A percentile compares a stretch with the other conserved stretches of the same genome.
These are phyloP conservation scores for Sula dactylatra DNA, from an alignment of 2,113 vertebrate species.

Conservation along the genomic window DNA sequence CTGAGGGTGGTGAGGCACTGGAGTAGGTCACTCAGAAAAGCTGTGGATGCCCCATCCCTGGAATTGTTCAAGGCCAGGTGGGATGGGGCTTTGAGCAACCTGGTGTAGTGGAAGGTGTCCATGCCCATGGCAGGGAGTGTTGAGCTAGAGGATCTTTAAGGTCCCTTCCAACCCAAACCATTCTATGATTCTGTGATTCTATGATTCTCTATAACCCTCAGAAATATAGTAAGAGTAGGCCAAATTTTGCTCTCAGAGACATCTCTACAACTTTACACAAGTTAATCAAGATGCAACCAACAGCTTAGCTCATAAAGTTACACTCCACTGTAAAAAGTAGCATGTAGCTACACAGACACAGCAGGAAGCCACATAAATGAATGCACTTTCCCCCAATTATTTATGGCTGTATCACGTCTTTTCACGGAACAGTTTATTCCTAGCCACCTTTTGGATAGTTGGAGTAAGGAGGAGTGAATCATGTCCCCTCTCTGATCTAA, in stretches of 20 bases:
- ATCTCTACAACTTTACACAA: background rate
- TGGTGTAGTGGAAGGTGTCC: too few relatives aligned
- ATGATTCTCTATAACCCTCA: background rate
- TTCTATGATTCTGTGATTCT: too few relatives aligned
- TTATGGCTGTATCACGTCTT: background rate
- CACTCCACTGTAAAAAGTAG: background rate
- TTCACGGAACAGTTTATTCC: background rate
- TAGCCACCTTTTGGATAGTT: background rate
- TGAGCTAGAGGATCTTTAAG: too few relatives aligned
- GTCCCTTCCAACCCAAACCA: too few relatives aligned
- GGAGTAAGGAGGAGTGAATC: background rate
- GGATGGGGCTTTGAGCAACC: too few relatives aligned
- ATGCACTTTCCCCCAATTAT: background rate
- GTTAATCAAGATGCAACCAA: background rate
- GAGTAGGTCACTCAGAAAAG: too few relatives aligned
- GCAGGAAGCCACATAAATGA: background rate
- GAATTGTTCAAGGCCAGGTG: too few relatives aligned
- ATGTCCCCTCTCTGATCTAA: background rate
- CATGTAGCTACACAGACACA: background rate
- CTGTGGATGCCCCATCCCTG: too few relatives aligned
- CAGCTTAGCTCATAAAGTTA: background rate
- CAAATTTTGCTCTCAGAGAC: background rate
- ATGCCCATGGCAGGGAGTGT: too few relatives aligned
- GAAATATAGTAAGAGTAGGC: background rate
- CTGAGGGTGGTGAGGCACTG: too few relatives aligned